A percentile compares a stretch with the other conserved stretches of the same genome.
These are phyloP conservation scores for Monopterus albus DNA, from an alignment of 2,113 vertebrate species.

Conservation along the genomic window DNA sequence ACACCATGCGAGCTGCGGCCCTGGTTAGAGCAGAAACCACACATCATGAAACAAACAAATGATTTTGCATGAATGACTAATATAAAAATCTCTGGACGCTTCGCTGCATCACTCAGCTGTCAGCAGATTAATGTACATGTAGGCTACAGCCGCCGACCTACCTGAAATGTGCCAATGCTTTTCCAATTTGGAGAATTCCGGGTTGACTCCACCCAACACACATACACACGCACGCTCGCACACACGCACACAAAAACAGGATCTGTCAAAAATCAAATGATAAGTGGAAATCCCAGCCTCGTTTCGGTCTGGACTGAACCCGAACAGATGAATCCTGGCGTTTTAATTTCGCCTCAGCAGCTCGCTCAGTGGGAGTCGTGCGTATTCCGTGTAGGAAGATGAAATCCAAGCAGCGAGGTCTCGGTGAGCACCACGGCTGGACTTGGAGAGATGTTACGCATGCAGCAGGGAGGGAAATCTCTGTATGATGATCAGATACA, in stretches of 20 bases:
- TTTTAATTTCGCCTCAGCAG: slow-evolving; percentile 43
- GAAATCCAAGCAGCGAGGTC: slow-evolving; percentile 54
- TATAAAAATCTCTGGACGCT: background rate
- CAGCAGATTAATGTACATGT: slow-evolving; percentile 46
- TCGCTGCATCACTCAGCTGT: slow-evolving; percentile 10
- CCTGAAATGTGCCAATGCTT: slow-evolving; percentile 76
- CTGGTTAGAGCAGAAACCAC: slow-evolving; percentile 47
- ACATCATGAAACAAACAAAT: slow-evolving; percentile 16
- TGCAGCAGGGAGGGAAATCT: slow-evolving; percentile 79
- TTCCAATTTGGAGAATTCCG: slow-evolving; percentile 75
- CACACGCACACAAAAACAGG: slow-evolving; percentile 41
- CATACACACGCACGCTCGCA: slow-evolving; percentile 36
- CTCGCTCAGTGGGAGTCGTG: slow-evolving; percentile 55
- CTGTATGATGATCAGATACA: slow-evolving; percentile 73
- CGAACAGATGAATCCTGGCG: slow-evolving; percentile 48
- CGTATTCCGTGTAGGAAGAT: slow-evolving; percentile 66
- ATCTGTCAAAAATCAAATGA: slow-evolving; percentile 76
- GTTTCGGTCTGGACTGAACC: slow-evolving; percentile 45
- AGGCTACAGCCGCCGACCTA: slow-evolving; percentile 64
- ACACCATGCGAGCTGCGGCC: slow-evolving; percentile 60
- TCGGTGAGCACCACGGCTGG: slow-evolving; percentile 64
- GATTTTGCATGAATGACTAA: slow-evolving; percentile 3
- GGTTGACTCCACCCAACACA: slow-evolving; percentile 81
- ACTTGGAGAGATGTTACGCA: slow-evolving; percentile 74
- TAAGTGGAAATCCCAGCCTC: slow-evolving; percentile 76